These are phyloP conservation scores for Scolanthus callimorphus DNA, from an alignment of 92 coral and sea anemone genomes.

Conservation along the genomic window DNA sequence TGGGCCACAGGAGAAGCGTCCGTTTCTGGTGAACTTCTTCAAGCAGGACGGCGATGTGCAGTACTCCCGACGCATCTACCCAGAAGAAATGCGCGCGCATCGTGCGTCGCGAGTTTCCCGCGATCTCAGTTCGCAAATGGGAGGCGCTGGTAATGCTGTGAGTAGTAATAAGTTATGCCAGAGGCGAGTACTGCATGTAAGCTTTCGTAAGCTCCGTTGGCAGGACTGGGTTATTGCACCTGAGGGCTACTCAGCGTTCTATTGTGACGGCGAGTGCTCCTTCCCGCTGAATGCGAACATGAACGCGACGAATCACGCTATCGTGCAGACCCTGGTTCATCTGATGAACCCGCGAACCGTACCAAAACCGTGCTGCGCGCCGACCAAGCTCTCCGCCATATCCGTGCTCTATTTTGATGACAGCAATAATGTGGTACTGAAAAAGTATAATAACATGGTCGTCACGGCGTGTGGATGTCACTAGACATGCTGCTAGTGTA, in stretches of 20 bases:
- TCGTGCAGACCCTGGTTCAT: conserved; percentile 84
- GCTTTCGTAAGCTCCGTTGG: conserved; percentile 80
- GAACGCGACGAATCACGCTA: conserved; percentile 91
- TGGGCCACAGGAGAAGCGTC: conserved; percentile 90
- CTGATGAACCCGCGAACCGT: conserved; percentile 64
- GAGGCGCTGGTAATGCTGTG: conserved; percentile 11
- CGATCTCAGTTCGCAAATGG: conserved; percentile 28
- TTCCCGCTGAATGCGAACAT: conserved; percentile 73
- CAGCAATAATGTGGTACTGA: conserved; percentile 78
- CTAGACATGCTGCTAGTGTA: too few relatives aligned
- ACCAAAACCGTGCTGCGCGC: conserved; percentile 95
- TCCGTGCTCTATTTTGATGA: conserved; percentile 82
- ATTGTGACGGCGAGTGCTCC: conserved; percentile 80
- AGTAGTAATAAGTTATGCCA: conserved; percentile 42
- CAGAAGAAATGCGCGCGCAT: conserved; percentile 10
- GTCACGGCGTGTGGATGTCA: conserved; percentile 93
- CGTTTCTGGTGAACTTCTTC: conserved; percentile 83
- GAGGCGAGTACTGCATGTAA: conserved; percentile 68
- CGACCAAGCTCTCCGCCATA: conserved; percentile 64
- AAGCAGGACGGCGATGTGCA: conserved; percentile 40
- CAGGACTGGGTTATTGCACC: conserved; percentile 94
- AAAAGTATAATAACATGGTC: conserved; percentile 84
- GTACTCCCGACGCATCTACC: conserved; percentile 12
- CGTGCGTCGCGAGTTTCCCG: conserved; percentile 66
- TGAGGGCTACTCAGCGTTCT: conserved; percentile 85